Base-by-base conservation (phyloP, 2,888 invertebrate genomes). In the Troilus luridus region DNA sequence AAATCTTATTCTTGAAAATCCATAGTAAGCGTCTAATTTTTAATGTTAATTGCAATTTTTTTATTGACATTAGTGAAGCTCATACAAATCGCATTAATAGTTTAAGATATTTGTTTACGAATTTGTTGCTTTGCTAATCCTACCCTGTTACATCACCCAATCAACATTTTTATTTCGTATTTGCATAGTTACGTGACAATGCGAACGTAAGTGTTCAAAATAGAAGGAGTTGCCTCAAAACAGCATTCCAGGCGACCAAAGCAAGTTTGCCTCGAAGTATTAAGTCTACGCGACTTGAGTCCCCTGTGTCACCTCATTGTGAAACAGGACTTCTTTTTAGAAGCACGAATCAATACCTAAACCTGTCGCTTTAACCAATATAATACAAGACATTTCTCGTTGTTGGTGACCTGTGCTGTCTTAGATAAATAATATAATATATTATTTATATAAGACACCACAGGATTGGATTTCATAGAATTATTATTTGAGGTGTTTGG, bases 331-430 rank as follows among this genome's bases (percentile, higher is more conserved):
- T 17, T 24, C 27, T 77, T 77, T 77, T 77, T 77, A 77, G 72
- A 77, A 41, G 41, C 72, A 77, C 72, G 72, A 77, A 77, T 77
- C 72, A 41, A 77, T 77, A 6, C 72, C 41, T 77, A 77, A 77
- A 77, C 72, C 72, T 77, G 72, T 77, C 41, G 10, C 72, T 77
- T 77, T 27, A 41, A 77, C 72, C 17, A 77, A 17, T 77, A 41
- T 77, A 77, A 77, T 17, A 19, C 27, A 27, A 19, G 64, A 21
- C 7, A 21, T 64, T 64, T 21, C 64, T 64, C 21, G 21, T n/a
- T 21, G 24, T 72, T 5, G 72, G 12, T 27, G 27, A 72, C 72
- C 72, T 72, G 72, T 72, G 27, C 2, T 27, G 72, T 72, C 27
- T 27, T 72, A 72, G 14, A 72, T 41, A 41, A 41, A 41, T 41